Base-by-base conservation (phyloP, 2,888 invertebrate genomes). In the Sinopyrophorus schimmeli region DNA sequence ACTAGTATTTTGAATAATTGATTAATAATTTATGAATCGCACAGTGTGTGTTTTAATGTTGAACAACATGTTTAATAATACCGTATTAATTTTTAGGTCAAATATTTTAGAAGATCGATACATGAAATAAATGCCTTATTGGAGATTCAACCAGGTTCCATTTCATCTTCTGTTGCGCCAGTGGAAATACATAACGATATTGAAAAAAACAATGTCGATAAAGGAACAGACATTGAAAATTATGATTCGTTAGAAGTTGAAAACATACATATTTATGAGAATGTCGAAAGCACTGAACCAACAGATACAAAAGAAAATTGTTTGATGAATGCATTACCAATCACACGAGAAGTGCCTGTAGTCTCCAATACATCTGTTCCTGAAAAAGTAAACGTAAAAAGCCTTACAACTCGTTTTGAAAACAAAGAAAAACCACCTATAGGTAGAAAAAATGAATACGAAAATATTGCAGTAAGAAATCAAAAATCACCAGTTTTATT, bases 21-120 rank as follows among this genome's bases (percentile, higher is more conserved):
- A n/a, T n/a, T n/a, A n/a, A n/a, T n/a, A n/a, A n/a, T n/a, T n/a
- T n/a, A n/a, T n/a, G n/a, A n/a, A n/a, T n/a, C n/a, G n/a, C n/a
- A n/a, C n/a, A n/a, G n/a, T n/a, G n/a, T n/a, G n/a, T n/a, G n/a
- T n/a, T n/a, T n/a, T n/a, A n/a, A n/a, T n/a, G n/a, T n/a, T n/a
- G n/a, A n/a, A n/a, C n/a, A n/a, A n/a, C n/a, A n/a, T n/a, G n/a
- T n/a, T n/a, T n/a, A n/a, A n/a, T n/a, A n/a, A n/a, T n/a, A n/a
- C n/a, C n/a, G n/a, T n/a, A n/a, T n/a, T n/a, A n/a, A 12, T 30
- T 21, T 39, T 5, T 87, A 77, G 59, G 87, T 89, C 0, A 87
- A 87, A 60, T 83, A 86, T 65, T 86, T 87, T 59, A 77, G 83
- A 24, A 78, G 84, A 58, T 86, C 86, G 12, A 83, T 88, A 24